Base-by-base conservation (phyloP, 2,888 invertebrate genomes). In the Sarcophaga carnaria region DNA sequence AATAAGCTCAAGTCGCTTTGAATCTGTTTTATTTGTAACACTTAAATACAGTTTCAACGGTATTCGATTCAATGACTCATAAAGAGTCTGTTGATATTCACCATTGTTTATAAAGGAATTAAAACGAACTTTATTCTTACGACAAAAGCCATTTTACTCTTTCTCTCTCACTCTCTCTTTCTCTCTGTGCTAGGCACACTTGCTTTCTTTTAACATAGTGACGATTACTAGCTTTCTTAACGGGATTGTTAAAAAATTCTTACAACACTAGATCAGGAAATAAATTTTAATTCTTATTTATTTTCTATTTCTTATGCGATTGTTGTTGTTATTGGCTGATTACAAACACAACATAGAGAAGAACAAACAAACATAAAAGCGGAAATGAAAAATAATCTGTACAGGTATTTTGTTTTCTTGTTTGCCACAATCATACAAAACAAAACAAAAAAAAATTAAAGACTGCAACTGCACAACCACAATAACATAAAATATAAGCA, bases 351-450 rank as follows among this genome's bases (percentile, higher is more conserved):
- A 60, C 71, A 66, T 47, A 64, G 5, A 17, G 27, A 6, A 63
- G 25, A 71, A 64, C 74, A 71, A 77, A 49, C 54, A 49, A 76
- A 81, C 80, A 75, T 81, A 81, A 87, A 87, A 84, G 84, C 87
- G 84, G 84, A 87, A 84, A 84, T 83, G 84, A 87, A 87, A 87
- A 87, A 79, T 84, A 87, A 84, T 79, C 79, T 84, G 77, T 59
- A 81, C 67, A 84, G 72, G 76, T 79, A 84, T 80, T 67, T 85
- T 37, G 79, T 84, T 76, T 62, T 37, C 37, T 22, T 87, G 87
- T 84, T 87, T 84, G 87, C 81, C 67, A 80, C 79, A 81, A 82
- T 71, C 86, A 84, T 62, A 66, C 54, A 80, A 70, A 71, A 62
- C 14, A 80, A 27, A 20, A n/a, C n/a, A n/a, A 60, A 60, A n/a